Evolutionary conservation across 2,888 invertebrate genomes (phyloP), one percentile per base, ranked within the genome.

Genomic region (Galeruca laticollis): DNA sequence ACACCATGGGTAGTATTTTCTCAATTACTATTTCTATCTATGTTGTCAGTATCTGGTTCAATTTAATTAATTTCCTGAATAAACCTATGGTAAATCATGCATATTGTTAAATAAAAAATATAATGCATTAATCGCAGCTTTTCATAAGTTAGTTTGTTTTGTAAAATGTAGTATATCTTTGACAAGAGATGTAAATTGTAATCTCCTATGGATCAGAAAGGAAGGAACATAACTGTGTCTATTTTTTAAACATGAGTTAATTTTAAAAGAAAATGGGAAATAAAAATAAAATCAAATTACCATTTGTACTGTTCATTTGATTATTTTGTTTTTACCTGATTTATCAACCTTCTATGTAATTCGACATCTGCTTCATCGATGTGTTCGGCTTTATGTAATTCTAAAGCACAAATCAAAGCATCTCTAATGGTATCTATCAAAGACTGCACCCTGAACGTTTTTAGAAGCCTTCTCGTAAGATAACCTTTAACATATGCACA

Each of bases 351-450:
- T 69, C 92, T 88, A 79, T 94, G 92, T 63, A 94, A 87, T 79
- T 91, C 91, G 9, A 91, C 88, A 82, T 94, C 94, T 2, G 90
- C 87, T 49, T 89, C 88, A 66, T 89, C 86, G 76, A 91, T 90
- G 75, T 87, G 87, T 75, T 87, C 88, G 18, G 87, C 86, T 70
- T 89, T 90, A 76, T 94, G 93, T 80, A 95, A 87, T 81, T 92
- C 90, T 76, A 94, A 86, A 56, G 94, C 93, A 84, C 93, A 93
- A 61, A 92, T 86, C 69, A 94, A 85, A 3, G 94, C 93, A 82
- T 95, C 95, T 82, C 89, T 88, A 76, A 95, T 93, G 3, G 93
- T 94, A 85, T 92, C 90, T 77, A 94, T 94, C 18, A 95, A 88
- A 68, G 88, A 88, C 84, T 93, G 92, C 13, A 97, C 93, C 77